Base-by-base conservation (phyloP, 2,888 invertebrate species). In the Caenorhabditis japonica region DNA sequence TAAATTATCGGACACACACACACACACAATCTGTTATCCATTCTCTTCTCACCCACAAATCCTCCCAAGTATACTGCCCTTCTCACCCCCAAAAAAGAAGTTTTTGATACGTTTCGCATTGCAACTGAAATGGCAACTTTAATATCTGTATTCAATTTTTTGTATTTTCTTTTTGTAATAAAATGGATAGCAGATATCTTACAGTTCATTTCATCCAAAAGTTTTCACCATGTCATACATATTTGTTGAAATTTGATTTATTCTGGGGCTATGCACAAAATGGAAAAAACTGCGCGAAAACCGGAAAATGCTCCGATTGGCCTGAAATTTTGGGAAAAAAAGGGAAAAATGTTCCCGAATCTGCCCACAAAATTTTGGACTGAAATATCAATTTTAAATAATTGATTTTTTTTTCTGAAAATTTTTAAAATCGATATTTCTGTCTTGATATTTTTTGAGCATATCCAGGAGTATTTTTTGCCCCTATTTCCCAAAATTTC, bases 1-100 rank as follows among this genome's bases (percentile, higher is more conserved):
- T 81, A 84, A 82, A 47, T 61, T 47, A 38, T 51, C 55, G 15
- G 23, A 21, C 5, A 13, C 21, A 12, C 19, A 4, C 25, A n/a
- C 4, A 33, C 23, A 21, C 38, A n/a, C 30, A 43, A 30, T 62
- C 62, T 62, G 53, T 62, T 55, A 55, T 62, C 62, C 62, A 39
- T 23, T 34, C 38, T 51, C 25, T 19, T 56, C 34, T 34, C 49
- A 49, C 46, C 15, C 30, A 55, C 43, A 25, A 43, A 43, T 27
- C 46, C 44, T 62, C 53, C 47, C 17, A 47, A 55, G 41, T 64
- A 33, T 64, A 55, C 64, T 55, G 64, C 64, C 55, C 33, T 33
- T 23, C 21, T 23, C 51, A 17, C 17, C 39, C 55, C 52, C 34
- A 62, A 64, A 41, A 46, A 39, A n/a, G n/a, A n/a, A n/a, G n/a